phyloP scores from a whole-genome alignment of 2,888 invertebrate species.

The Portevinia maculata region DNA sequence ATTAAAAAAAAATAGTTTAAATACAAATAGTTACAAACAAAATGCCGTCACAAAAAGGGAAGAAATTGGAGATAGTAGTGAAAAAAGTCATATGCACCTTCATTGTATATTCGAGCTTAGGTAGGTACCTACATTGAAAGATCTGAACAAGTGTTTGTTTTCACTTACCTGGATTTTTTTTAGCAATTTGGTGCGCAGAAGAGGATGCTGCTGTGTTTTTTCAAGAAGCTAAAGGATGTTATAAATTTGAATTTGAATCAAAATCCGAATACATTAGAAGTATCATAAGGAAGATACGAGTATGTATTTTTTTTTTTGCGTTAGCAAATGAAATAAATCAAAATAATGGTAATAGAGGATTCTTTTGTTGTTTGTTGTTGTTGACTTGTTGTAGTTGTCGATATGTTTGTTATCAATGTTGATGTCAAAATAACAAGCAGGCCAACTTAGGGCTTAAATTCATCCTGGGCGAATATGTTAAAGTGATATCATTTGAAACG shows the following conservation, averaged over 20 bases:
- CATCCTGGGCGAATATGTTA: too few relatives aligned
- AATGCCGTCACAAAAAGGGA: too few relatives aligned
- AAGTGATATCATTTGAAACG: too few relatives aligned
- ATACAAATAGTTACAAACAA: too few relatives aligned
- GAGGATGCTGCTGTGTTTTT: neutral
- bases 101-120: neutral
- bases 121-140: conserved; percentile 14
- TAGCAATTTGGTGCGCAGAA: conserved; percentile 10
- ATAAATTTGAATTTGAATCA: conserved; percentile 34
- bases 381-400: neutral
- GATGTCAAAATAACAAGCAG: too few relatives aligned
- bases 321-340: conserved; percentile 58
- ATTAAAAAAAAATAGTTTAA: too few relatives aligned
- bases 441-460: too few relatives aligned
- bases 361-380: neutral
- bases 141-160: conserved; percentile 42
- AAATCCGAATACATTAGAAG: conserved; percentile 45
- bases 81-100: conserved; percentile 5
- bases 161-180: conserved; percentile 40
- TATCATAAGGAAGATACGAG: conserved; percentile 8
- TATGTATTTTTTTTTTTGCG: conserved; percentile 8
- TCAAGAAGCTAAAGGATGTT: conserved; percentile 30
- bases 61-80: too few relatives aligned
- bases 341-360: conserved; percentile 42
- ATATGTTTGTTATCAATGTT: too few relatives aligned